phyloP scores from a whole-genome alignment of 2,888 invertebrate species.

The Beris morrisii region DNA sequence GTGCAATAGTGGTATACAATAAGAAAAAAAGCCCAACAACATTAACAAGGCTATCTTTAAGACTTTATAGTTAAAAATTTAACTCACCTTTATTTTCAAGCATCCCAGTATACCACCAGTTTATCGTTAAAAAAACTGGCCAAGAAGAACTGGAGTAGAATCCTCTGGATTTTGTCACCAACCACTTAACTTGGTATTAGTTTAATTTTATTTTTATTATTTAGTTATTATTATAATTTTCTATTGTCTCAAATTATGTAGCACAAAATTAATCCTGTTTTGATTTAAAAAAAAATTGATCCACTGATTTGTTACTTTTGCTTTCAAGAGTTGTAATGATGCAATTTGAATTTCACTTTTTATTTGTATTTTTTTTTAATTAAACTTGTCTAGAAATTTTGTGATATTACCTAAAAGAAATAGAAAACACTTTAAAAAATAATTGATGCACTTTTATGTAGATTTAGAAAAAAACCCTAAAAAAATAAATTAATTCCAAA shows the following conservation, averaged over 20 bases:
- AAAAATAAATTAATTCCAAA: conserved; percentile 10
- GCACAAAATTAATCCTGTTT: background rate
- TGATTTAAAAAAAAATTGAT: too few relatives aligned
- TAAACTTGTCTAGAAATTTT: background rate
- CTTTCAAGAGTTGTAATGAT: too few relatives aligned
- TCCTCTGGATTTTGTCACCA: too few relatives aligned
- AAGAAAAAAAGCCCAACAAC: too few relatives aligned
- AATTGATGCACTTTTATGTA: conserved; percentile 3
- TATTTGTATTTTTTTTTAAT: too few relatives aligned
- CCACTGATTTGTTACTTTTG: too few relatives aligned
- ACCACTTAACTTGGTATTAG: too few relatives aligned
- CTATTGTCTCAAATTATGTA: background rate
- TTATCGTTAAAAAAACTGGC: background rate
- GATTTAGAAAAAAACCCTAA: conserved; percentile 4
- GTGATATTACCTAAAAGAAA: conserved; percentile 23
- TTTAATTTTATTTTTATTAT: background rate
- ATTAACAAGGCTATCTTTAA: too few relatives aligned
- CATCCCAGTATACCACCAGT: conserved; percentile 26
- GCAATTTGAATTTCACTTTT: too few relatives aligned
- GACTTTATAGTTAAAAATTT: background rate
- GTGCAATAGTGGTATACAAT: conserved; percentile 13
- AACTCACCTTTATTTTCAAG: conserved; percentile 28
- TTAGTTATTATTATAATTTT: background rate
- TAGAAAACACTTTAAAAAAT: conserved; percentile 13
- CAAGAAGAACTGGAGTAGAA: background rate